Percentiles rank a stretch among this genome's conserved stretches.
Conservation (phyloP, 1,140 invertebrate species). For the Bombus waltoni region DNA sequence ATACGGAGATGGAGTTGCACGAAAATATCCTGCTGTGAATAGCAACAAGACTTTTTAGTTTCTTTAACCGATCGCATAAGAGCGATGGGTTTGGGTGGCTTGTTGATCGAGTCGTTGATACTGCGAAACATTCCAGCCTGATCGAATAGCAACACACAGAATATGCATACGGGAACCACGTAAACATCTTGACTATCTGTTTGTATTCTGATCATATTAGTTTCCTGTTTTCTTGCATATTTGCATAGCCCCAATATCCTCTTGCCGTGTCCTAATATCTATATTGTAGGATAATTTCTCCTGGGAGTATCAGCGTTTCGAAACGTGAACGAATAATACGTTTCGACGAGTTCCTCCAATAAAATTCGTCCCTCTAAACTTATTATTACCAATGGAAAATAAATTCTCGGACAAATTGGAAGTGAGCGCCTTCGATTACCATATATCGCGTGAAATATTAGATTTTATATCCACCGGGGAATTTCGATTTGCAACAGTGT, state of each 20-base stretch:
- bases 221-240: slow-evolving; percentile 42
- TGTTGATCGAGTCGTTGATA: background rate
- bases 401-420: background rate
- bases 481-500: background rate
- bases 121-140: background rate
- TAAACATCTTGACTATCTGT: background rate
- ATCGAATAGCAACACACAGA: background rate
- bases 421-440: background rate
- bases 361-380: background rate
- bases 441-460: background rate
- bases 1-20: too few relatives aligned
- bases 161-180: background rate
- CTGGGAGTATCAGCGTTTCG: background rate
- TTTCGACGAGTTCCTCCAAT: background rate
- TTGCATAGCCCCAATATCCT: slow-evolving; percentile 4
- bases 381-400: background rate
- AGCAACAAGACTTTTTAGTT: too few relatives aligned
- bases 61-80: background rate
- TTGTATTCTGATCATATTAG: slow-evolving; percentile 26
- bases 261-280: slow-evolving; percentile 4
- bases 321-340: background rate
- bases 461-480: background rate
- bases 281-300: slow-evolving; percentile 30
- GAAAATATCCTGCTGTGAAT: background rate
- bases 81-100: background rate